Conservation (phyloP, 2,888 invertebrate species). For the Cabera pusaria region DNA sequence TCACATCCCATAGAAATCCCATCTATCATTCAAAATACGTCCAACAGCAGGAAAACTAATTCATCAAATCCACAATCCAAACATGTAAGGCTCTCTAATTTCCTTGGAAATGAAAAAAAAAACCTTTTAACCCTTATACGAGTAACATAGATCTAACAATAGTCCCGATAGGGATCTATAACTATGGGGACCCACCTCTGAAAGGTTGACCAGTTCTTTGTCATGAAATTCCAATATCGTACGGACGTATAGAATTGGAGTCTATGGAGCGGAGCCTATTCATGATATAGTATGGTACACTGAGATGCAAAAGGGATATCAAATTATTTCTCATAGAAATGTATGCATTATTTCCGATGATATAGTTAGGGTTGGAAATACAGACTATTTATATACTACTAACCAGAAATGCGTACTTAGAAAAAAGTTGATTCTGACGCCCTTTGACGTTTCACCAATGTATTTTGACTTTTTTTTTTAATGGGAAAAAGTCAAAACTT, state of each 20-base stretch:
- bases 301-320: conserved; percentile 4
- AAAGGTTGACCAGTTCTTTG: conserved; percentile 75
- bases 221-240: conserved; percentile 73
- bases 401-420: too few species aligned
- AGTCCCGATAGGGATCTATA: conserved; percentile 31
- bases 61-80: not conserved
- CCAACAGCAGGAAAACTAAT: not conserved
- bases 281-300: conserved; percentile 40
- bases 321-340: too few species aligned
- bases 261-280: conserved; percentile 58
- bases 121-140: conserved; percentile 28
- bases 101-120: conserved; percentile 15
- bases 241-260: conserved; percentile 58
- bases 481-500: too few species aligned
- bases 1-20: too few species aligned
- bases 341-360: too few species aligned
- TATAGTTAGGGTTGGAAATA: too few species aligned
- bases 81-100: conserved; percentile 12
- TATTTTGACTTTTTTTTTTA: too few species aligned
- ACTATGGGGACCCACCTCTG: conserved; percentile 40
- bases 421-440: too few species aligned
- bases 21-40: too few species aligned
- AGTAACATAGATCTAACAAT: conserved; percentile 31
- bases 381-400: too few species aligned
- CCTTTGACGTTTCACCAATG: too few species aligned